These are phyloP conservation scores for Drosophila tani DNA, from an alignment of 1,140 invertebrate species.

Conservation along the genomic window DNA sequence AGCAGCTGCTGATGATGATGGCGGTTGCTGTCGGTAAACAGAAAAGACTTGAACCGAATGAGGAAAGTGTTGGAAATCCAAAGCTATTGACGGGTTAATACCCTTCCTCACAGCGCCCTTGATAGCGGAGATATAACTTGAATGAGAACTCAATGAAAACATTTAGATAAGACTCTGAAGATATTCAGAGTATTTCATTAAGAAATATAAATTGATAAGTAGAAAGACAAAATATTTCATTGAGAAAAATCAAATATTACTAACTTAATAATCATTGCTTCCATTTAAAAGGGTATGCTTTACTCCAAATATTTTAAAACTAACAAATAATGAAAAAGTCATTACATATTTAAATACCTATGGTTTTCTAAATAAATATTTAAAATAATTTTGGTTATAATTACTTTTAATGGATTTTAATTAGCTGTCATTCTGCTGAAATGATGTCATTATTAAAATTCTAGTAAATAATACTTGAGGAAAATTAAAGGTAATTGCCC, in stretches of 20 bases:
- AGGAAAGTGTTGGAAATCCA: neutral
- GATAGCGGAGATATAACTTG: constrained; percentile 9
- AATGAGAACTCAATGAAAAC: neutral
- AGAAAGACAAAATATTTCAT: too few relatives aligned
- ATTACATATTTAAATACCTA: too few relatives aligned
- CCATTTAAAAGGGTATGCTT: too few relatives aligned
- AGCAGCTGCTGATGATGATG: constrained; percentile 57
- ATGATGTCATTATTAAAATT: neutral
- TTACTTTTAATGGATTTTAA: neutral
- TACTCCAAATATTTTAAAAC: too few relatives aligned
- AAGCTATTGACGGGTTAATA: constrained; percentile 29
- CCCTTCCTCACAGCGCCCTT: constrained; percentile 4
- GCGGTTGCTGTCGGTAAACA: constrained; percentile 47
- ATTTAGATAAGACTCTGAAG: neutral
- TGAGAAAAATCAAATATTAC: too few relatives aligned
- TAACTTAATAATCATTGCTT: too few relatives aligned
- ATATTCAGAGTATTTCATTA: neutral
- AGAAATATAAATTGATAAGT: neutral
- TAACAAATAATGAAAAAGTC: too few relatives aligned
- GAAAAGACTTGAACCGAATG: constrained; percentile 19
- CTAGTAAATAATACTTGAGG: neutral
- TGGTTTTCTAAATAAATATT: neutral
- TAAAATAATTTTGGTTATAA: neutral
- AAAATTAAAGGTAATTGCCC: neutral
- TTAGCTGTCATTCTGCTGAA: neutral